These are phyloP conservation scores for Anas platyrhynchos DNA, from an alignment of 2,113 vertebrate species.

Conservation along the genomic window DNA sequence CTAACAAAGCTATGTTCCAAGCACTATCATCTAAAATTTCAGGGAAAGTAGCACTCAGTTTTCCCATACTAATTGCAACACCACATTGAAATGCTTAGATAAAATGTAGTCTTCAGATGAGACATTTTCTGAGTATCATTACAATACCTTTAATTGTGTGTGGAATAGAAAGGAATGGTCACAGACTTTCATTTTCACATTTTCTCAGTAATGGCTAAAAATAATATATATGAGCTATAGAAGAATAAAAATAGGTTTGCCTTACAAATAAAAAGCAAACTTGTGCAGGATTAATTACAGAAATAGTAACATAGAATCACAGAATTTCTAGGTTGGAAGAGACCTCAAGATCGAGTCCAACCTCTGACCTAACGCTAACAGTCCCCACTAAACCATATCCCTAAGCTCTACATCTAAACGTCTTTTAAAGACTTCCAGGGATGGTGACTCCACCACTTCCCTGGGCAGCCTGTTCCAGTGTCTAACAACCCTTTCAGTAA, in stretches of 20 bases:
- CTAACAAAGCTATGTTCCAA: not conserved
- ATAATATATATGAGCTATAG: not conserved
- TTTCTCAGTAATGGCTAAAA: not conserved
- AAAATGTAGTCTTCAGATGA: not conserved
- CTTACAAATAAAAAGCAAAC: not conserved
- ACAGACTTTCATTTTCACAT: not conserved
- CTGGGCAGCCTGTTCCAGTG: no score
- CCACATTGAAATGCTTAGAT: not conserved
- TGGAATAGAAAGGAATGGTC: not conserved
- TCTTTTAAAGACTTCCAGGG: no score
- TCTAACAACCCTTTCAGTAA: no score
- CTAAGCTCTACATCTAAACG: no score
- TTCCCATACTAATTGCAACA: not conserved
- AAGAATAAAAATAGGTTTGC: not conserved
- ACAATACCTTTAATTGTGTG: not conserved
- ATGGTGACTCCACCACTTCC: no score
- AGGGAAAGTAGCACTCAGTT: not conserved
- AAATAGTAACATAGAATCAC: not conserved
- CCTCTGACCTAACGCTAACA: no score
- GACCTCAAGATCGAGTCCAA: no score
- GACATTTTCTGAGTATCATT: not conserved
- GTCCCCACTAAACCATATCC: no score
- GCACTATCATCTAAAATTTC: not conserved
- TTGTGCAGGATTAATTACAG: not conserved
- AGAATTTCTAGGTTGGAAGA: no score